Conservation (phyloP, 2,113 vertebrate genomes). For the Budorcas taxicolor region DNA sequence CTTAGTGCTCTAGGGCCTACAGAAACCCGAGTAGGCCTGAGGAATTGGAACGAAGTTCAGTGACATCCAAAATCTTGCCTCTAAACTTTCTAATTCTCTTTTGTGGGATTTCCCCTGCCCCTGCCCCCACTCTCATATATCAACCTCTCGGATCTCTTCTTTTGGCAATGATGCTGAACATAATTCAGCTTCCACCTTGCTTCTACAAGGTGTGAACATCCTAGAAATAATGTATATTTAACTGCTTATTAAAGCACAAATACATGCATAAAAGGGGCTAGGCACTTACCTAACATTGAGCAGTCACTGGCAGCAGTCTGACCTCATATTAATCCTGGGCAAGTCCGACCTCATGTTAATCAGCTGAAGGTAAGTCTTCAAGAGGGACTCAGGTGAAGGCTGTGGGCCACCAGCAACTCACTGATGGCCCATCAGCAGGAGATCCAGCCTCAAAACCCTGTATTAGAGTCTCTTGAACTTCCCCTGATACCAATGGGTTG, state of each 20-base stretch:
- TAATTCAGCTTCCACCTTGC: background rate
- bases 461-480: background rate
- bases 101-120: background rate
- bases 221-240: background rate
- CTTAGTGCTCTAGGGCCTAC: background rate
- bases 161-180: background rate
- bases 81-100: background rate
- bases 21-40: background rate
- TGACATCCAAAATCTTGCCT: background rate
- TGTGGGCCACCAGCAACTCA: background rate
- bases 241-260: background rate
- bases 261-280: background rate
- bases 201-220: background rate
- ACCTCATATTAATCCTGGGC: background rate
- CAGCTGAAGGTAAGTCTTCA: background rate
- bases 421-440: no score
- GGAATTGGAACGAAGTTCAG: background rate
- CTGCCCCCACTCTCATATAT: background rate
- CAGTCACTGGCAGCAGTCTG: background rate
- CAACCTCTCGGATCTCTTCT: background rate
- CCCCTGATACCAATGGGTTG: background rate
- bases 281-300: background rate
- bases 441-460: background rate
- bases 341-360: background rate
- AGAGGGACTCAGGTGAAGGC: background rate